phyloP scores from a whole-genome alignment of 2,113 vertebrate genomes.

The Barbus barbus region DNA sequence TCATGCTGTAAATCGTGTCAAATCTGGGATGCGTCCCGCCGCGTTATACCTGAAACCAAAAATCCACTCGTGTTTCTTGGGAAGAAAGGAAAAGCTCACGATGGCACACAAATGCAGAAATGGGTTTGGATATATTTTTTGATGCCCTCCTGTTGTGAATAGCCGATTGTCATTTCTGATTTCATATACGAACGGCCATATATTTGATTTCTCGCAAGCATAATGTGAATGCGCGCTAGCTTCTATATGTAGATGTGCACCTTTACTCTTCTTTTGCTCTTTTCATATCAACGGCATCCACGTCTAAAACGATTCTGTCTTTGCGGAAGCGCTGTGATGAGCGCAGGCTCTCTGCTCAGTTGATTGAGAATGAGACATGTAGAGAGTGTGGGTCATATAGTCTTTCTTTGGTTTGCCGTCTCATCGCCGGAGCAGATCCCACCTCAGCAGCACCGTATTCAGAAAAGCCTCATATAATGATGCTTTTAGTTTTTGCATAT shows the following conservation, averaged over 20 bases:
- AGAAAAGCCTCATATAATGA: constrained; percentile 78
- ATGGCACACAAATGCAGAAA: constrained; percentile 83
- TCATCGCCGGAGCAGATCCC: no score
- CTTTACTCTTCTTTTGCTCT: constrained; percentile 73
- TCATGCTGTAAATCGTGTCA: constrained; percentile 82
- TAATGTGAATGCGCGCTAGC: constrained; percentile 82
- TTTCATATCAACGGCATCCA: constrained; percentile 53
- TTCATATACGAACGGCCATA: constrained; percentile 52
- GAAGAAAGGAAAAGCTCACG: constrained; percentile 75
- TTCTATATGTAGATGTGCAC: constrained; percentile 91
- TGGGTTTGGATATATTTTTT: constrained; percentile 72
- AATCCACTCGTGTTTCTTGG: constrained; percentile 84
- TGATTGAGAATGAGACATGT: background rate
- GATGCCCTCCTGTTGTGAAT: constrained; percentile 71
- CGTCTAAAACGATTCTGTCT: constrained; percentile 47
- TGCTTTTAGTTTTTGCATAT: constrained; percentile 75
- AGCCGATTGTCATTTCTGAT: constrained; percentile 52
- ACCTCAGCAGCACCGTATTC: constrained; percentile 60
- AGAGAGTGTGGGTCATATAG: background rate
- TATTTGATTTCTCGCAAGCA: constrained; percentile 73
- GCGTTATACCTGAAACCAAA: constrained; percentile 83
- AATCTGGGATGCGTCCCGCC: constrained; percentile 77
- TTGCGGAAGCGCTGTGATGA: background rate
- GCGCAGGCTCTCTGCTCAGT: background rate
- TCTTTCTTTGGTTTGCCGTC: background rate